Evolutionary conservation across 1,140 invertebrate genomes (phyloP).

Genomic region (Nixonia krombeini): DNA sequence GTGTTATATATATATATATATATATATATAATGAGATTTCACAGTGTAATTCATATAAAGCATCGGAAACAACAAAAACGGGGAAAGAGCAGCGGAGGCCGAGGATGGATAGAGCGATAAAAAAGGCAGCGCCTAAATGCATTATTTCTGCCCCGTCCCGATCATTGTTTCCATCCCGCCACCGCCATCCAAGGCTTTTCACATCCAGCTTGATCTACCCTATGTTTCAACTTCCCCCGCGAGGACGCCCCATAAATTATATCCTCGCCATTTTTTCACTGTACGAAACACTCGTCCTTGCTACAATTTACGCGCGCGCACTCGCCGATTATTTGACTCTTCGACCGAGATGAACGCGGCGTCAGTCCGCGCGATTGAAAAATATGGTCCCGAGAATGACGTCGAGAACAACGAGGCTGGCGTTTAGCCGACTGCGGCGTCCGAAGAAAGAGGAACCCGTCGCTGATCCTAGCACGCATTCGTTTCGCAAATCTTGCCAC

Average conservation of each 20-base stretch:
- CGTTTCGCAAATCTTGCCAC: conserved; percentile 32
- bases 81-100: conserved; percentile 27
- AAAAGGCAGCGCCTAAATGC: conserved; percentile 67
- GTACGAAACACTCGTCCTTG: conserved; percentile 46
- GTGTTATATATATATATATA: too few species aligned
- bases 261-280: conserved; percentile 49
- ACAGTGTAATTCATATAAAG: conserved; percentile 69
- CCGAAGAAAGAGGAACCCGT: too few species aligned
- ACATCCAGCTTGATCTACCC: conserved; percentile 53
- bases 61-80: conserved; percentile 66
- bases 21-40: conserved; percentile 70
- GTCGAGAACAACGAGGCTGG: too few species aligned
- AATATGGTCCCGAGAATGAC: too few species aligned
- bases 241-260: conserved; percentile 50
- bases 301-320: conserved; percentile 42
- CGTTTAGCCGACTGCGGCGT: too few species aligned
- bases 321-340: conserved; percentile 39
- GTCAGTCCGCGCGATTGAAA: too few species aligned
- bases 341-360: too few species aligned
- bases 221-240: conserved; percentile 53
- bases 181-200: conserved; percentile 47
- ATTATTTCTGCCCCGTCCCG: conserved; percentile 63
- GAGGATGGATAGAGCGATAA: conserved; percentile 57
- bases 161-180: conserved; percentile 46
- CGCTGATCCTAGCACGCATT: too few species aligned